Base-by-base conservation (phyloP, 2,888 invertebrate genomes). In the Melieria crassipennis region DNA sequence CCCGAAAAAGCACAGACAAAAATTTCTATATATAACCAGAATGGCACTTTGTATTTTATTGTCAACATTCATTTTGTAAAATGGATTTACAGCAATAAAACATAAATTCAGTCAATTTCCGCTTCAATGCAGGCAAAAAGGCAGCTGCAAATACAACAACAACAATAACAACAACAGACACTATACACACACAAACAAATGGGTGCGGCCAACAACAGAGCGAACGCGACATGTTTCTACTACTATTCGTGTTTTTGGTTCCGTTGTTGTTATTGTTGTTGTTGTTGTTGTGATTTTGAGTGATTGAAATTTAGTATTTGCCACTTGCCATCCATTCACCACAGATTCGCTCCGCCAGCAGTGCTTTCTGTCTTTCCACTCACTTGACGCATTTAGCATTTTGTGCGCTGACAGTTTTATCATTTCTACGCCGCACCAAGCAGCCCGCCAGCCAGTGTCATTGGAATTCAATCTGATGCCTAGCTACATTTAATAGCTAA, bases 271-370 rank as follows among this genome's bases (percentile, higher is more conserved):
- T n/a, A n/a, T 52, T 64, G 42, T 50, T 10, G 13, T 52, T 60
- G n/a, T 9, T 5, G 60, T 13, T 10, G 13, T 16, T 16, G 50
- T 43, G 52, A 52, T 48, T 58, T 66, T 66, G 65, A 65, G 57
- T 65, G 66, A 66, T 57, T 66, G 66, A 57, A 66, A 66, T 30
- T 56, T 57, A 66, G 47, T 48, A 11, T 47, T 47, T 16, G 16
- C 16, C 16, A 16, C 16, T 16, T 16, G 16, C 16, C 16, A 16
- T 16, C 16, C 16, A 16, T 16, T 16, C 16, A 16, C 16, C 16
- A 16, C 1, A 16, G 16, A 16, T 16, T 16, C 2, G 16, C 16
- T 16, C 1, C 16, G 16, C 16, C 16, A 16, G 16, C 16, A 16
- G 30, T n/a, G 50, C 42, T 30, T 52, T 42, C 50, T 42, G 52